phyloP scores from a whole-genome alignment of 1,140 invertebrate genomes.

The Lordiphosa clarofinis region DNA sequence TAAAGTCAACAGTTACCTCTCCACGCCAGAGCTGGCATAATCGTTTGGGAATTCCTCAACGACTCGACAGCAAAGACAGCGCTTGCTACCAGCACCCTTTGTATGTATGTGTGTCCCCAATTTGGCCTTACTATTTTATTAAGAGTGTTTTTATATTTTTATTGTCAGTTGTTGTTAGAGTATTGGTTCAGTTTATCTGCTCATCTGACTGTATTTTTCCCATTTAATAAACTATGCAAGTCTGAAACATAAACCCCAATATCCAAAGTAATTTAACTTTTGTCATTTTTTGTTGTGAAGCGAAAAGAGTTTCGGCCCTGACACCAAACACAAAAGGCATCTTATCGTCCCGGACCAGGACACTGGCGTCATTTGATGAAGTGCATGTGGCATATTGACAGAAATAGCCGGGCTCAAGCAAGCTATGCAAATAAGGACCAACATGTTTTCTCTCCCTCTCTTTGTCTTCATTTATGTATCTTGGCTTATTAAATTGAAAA shows the following conservation, averaged over 20 bases:
- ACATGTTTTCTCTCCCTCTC: slow-evolving; percentile 10
- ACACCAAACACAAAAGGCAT: slow-evolving; percentile 26
- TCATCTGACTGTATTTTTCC: slow-evolving; percentile 3
- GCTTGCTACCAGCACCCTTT: no score
- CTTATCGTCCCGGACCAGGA: slow-evolving; percentile 51
- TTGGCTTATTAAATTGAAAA: slow-evolving; percentile 77
- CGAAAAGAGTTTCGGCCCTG: slow-evolving; percentile 25
- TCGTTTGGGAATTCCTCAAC: no score
- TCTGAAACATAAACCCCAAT: slow-evolving; percentile 32
- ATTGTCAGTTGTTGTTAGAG: no score
- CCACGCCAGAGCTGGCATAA: no score
- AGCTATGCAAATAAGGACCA: slow-evolving; percentile 67
- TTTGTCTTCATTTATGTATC: slow-evolving; percentile 56
- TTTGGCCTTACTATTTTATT: no score
- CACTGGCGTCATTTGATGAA: slow-evolving; percentile 61
- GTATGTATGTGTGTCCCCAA: no score
- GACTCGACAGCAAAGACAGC: no score
- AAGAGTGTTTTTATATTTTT: no score
- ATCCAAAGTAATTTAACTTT: slow-evolving; percentile 73
- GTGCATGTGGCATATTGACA: slow-evolving; percentile 66
- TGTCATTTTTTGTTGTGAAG: slow-evolving; percentile 38
- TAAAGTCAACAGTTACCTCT: no score
- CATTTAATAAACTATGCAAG: neutral
- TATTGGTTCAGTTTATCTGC: neutral
- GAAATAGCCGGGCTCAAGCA: slow-evolving; percentile 48